Conservation (phyloP, 2,113 vertebrate genomes). For the Phylloscopus whistleri region DNA sequence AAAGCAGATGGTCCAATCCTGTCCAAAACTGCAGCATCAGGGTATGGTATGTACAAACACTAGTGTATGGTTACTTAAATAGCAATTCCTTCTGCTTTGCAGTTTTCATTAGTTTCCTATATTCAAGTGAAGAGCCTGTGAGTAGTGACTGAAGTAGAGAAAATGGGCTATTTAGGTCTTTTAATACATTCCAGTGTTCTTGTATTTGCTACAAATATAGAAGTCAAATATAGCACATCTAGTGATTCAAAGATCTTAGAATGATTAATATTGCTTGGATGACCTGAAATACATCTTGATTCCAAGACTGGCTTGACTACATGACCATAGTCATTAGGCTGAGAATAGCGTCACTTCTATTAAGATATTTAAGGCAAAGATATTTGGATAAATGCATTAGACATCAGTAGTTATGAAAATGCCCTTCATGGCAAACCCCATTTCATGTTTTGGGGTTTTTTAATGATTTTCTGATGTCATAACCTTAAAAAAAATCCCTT, state of each 20-base stretch:
- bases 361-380: not conserved
- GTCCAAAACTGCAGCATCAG: not conserved
- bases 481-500: not conserved
- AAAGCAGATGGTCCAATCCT: not conserved
- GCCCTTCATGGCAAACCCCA: not conserved
- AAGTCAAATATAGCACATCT: not conserved
- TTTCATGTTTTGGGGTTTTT: not conserved
- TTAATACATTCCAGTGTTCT: conserved; percentile 2
- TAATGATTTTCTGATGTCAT: not conserved
- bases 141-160: conserved; percentile 7
- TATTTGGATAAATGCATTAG: not conserved
- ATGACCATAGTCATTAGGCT: not conserved
- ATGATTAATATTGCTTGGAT: not conserved
- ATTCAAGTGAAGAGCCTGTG: conserved; percentile 11
- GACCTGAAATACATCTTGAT: not conserved
- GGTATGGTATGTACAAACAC: not conserved
- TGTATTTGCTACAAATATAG: not conserved
- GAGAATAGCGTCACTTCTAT: not conserved
- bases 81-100: not conserved
- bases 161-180: not conserved
- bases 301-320: not conserved
- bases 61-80: not conserved
- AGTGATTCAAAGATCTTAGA: not conserved
- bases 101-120: conserved; percentile 10
- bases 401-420: not conserved